Base-by-base conservation (phyloP, 2,888 invertebrate species). In the Choristoneura rosaceana region DNA sequence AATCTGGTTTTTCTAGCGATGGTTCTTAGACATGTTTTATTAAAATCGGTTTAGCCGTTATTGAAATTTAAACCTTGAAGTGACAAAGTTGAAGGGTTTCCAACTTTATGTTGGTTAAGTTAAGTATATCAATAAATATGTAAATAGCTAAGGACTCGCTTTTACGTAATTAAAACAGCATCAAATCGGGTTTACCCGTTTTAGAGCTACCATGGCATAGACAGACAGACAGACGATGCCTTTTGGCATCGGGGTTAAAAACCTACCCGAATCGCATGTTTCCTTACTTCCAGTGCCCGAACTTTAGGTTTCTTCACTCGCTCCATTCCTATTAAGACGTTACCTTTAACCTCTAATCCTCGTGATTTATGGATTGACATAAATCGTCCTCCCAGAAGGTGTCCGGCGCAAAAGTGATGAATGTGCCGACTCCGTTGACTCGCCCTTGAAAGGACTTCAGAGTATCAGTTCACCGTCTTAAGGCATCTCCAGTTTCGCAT, bases 341-440 rank as follows among this genome's bases (percentile, higher is more conserved):
- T 59, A 68, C 68, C 68, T 64, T 47, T 60, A 52, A 68, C 59
- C 68, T 52, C 59, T 68, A 52, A 59, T 73, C 68, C 59, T 25
- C 9, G 41, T 68, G 68, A 69, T 63, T 73, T 69, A 73, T 73
- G 68, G 73, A 73, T 60, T 59, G 50, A 73, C 63, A 73, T 73
- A 64, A 73, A 69, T 69, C 71, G 69, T 17, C 63, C 58, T 52
- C 43, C 68, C 71, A 45, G 55, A 62, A 71, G 68, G 64, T 73
- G 73, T 68, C 68, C 64, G 9, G 61, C 14, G 68, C 58, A 68
- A 67, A 71, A 73, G 68, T 73, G 64, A 73, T 68, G 63, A 73
- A 73, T 73, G 66, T 67, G 12, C 38, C 17, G 58, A 62, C n/a
- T 45, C 64, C 50, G 47, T 70, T 59, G 64, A 70, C 70, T 70